Evolutionary conservation across 2,797 vertebrate species (phyloP), one percentile per base, ranked within the genome.

Genomic region (Danio kyathit): DNA sequence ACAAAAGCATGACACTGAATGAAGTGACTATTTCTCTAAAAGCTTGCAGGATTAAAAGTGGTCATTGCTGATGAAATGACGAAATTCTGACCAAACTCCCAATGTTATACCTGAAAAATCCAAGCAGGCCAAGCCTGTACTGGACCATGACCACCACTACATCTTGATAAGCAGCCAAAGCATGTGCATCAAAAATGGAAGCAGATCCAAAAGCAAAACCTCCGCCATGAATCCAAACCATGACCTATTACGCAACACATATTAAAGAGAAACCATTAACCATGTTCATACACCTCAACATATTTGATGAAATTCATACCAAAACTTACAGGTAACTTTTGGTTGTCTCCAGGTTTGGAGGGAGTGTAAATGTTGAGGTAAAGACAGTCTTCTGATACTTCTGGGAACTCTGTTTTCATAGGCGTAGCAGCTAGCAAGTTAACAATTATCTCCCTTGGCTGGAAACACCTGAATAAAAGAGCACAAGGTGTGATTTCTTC

Each of bases 141-240:
- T 96, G 95, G 78, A 96, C 89, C 1, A 76, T 1, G 14, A 96
- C 95, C 3, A 96, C 92, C 12, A 97, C 91, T 48, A 96, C 88
- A 12, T 95, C 83, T 85, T 95, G 93, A 81, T 92, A 93, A 49
- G 93, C 93, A 43, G 92, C 90, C 86, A 96, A 38, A 0, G 80
- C 86, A 3, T 95, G 94, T 6, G 93, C 95, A 0, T 95, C 94
- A 79, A 61, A 93, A 0, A 78, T 0, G 6, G 92, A 94, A 2
- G 93, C 93, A 9, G 87, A 86, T 0, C 95, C 95, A 0, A 82
- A 0, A 6, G 0, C 0, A 0, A 96, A 85, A 0, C 46, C 92
- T 11, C 94, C 95, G 12, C 95, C 95, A 0, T 95, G 95, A 81
- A 96, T 95, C 92, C 92, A 95, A 9, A 95, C 93, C 95, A 96